Conservation (phyloP, 92 coral and sea anemone species). For the Meandrina meandrites region DNA sequence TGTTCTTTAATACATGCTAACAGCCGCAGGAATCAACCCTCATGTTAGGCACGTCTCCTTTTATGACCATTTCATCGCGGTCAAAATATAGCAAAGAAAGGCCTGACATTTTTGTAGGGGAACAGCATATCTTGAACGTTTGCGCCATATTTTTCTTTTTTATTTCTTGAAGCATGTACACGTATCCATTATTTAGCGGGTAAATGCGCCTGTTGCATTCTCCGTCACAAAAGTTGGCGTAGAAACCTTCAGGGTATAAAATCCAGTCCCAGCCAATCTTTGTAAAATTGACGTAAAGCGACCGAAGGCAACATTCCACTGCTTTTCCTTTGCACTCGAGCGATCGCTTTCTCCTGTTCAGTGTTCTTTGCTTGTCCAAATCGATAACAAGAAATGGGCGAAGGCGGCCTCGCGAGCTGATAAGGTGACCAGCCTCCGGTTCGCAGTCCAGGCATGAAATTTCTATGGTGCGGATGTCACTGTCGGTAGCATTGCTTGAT, state of each 20-base stretch:
- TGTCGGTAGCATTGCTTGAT: constrained; percentile 25
- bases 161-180: constrained; percentile 50
- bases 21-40: constrained; percentile 69
- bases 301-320: constrained; percentile 55
- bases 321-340: constrained; percentile 45
- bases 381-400: constrained; percentile 70
- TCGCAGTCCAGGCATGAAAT: constrained; percentile 61
- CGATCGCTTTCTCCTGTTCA: constrained; percentile 40
- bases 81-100: constrained; percentile 69
- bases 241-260: constrained; percentile 57
- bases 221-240: constrained; percentile 72
- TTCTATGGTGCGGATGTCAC: constrained; percentile 25
- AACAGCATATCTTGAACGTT: constrained; percentile 62
- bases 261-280: constrained; percentile 82
- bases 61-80: constrained; percentile 36
- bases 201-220: constrained; percentile 47
- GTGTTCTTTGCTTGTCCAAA: constrained; percentile 31
- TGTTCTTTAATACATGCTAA: constrained; percentile 20
- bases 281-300: constrained; percentile 55
- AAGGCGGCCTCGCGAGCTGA: constrained; percentile 48
- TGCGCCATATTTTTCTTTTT: neutral
- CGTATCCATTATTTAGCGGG: constrained; percentile 43
- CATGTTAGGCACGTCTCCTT: constrained; percentile 54
- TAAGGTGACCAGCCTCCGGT: constrained; percentile 26
- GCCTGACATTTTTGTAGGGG: constrained; percentile 55